Percentiles rank a stretch among this genome's conserved stretches.
phyloP scores from a whole-genome alignment of 2,113 vertebrate species.

The Centropus unirufus region DNA sequence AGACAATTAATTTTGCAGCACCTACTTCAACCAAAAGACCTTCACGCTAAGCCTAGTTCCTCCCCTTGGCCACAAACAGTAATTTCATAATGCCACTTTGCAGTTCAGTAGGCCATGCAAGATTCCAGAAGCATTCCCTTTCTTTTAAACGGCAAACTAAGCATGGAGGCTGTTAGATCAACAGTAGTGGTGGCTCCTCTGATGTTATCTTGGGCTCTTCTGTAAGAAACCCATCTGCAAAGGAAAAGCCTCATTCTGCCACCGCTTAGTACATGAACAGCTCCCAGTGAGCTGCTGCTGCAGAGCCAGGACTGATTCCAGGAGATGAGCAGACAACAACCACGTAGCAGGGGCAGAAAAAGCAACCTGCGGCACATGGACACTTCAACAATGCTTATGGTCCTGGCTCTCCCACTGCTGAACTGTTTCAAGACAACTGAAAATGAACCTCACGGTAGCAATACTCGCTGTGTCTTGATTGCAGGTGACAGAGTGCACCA shows the following conservation, averaged over 20 bases:
- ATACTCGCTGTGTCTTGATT: neutral
- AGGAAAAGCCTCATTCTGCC: neutral
- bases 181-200: neutral
- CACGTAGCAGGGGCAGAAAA: fast-evolving
- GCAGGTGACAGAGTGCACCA: neutral
- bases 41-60: neutral
- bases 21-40: neutral
- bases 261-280: neutral
- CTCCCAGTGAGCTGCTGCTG: neutral
- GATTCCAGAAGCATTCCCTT: neutral
- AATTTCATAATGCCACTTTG: neutral
- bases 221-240: fast-evolving
- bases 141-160: neutral
- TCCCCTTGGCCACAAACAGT: neutral
- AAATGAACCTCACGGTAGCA: neutral
- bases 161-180: neutral
- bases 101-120: neutral
- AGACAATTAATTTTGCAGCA: neutral
- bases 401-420: neutral
- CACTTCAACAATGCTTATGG: neutral
- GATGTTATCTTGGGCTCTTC: neutral
- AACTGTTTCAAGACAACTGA: neutral
- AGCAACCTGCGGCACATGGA: neutral
- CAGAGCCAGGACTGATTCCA: neutral
- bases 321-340: neutral